A percentile compares a stretch with the other conserved stretches of the same genome.
phyloP scores from a whole-genome alignment of 2,113 vertebrate genomes.

The Candoia aspera region DNA sequence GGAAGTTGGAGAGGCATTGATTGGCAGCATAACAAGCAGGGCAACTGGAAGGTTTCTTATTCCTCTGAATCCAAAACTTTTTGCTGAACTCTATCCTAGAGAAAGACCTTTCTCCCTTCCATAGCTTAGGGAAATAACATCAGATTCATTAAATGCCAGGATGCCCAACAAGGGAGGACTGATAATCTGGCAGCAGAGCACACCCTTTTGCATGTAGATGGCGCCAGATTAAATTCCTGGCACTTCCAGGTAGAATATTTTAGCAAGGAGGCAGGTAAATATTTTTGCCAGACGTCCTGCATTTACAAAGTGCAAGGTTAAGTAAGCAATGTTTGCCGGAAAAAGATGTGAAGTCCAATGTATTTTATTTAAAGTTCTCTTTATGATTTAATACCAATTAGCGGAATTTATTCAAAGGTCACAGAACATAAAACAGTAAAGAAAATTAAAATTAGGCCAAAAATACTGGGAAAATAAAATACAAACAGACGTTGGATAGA shows the following conservation, averaged over 20 bases:
- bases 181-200: neutral
- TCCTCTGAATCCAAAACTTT: neutral
- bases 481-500: neutral
- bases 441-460: neutral
- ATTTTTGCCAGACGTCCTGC: neutral
- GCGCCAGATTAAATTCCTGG: neutral
- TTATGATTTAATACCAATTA: neutral
- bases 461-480: neutral
- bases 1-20: neutral
- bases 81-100: neutral
- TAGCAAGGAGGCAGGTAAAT: neutral
- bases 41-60: neutral
- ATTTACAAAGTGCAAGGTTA: neutral
- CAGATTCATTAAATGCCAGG: neutral
- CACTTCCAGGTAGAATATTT: neutral
- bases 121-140: neutral
- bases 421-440: neutral
- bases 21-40: neutral
- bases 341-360: neutral
- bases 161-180: neutral
- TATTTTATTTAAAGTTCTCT: neutral
- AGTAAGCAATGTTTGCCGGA: neutral
- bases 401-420: neutral
- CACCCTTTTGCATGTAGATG: neutral
- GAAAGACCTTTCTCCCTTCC: neutral